These are phyloP conservation scores for Delichon dasypus DNA, from an alignment of 2,797 vertebrate genomes.

Conservation along the genomic window DNA sequence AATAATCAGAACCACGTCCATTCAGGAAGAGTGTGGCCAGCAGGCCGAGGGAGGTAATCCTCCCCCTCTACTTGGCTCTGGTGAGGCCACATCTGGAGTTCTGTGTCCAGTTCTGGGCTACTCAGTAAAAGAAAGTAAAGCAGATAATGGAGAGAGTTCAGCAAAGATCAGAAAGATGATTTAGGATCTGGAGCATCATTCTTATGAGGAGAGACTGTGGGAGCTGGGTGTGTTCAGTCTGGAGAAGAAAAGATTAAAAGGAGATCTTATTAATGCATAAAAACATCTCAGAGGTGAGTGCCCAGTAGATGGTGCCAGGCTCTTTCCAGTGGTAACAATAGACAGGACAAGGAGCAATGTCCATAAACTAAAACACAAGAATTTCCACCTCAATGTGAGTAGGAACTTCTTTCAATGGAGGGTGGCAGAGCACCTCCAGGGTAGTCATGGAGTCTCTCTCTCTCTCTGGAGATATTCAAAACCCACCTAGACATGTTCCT, in stretches of 20 bases:
- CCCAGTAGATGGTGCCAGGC: neutral
- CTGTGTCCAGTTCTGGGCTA: neutral
- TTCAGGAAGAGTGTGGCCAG: neutral
- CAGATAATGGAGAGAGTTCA: neutral
- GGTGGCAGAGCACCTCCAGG: neutral
- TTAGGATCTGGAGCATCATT: neutral
- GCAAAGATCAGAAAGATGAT: neutral
- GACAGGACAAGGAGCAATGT: neutral
- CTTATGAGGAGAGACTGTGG: neutral
- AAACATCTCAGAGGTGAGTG: neutral
- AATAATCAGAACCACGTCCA: neutral
- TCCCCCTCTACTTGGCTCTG: neutral
- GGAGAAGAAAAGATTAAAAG: neutral
- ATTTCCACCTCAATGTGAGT: neutral
- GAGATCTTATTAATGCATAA: neutral
- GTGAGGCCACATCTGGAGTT: neutral
- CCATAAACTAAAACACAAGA: neutral
- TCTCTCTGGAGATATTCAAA: neutral
- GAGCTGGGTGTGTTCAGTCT: neutral
- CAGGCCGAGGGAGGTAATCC: neutral
- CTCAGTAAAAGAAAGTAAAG: neutral
- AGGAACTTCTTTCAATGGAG: neutral
- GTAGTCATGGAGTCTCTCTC: neutral
- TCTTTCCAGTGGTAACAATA: neutral
- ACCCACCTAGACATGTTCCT: neutral